Evolutionary conservation across 2,113 vertebrate species (phyloP).

Genomic region (Manacus vitellinus): DNA sequence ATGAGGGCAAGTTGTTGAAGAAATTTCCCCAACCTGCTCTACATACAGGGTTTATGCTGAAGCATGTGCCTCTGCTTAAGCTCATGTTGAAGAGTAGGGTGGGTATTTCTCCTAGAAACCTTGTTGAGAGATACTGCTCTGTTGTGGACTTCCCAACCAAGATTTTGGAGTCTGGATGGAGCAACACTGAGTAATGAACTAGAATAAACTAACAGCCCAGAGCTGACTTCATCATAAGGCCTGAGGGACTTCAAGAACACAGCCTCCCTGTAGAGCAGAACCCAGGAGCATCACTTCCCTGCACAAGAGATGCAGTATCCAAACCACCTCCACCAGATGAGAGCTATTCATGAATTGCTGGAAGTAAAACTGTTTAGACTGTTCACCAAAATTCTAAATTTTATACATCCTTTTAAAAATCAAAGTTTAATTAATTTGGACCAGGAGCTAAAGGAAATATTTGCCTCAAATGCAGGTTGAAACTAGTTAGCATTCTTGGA

Average conservation of each 20-base stretch:
- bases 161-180: neutral
- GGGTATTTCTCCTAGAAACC: neutral
- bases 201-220: neutral
- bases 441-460: neutral
- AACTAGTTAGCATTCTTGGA: neutral
- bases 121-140: neutral
- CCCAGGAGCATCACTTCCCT: neutral
- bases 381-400: neutral
- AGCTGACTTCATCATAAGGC: neutral
- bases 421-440: neutral
- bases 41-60: neutral
- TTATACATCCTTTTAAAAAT: neutral
- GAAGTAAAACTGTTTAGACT: neutral
- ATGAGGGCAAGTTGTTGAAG: neutral
- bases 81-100: neutral
- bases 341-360: neutral
- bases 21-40: neutral
- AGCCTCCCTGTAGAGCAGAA: neutral
- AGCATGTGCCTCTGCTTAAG: neutral
- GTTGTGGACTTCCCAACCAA: neutral
- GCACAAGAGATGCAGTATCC: neutral
- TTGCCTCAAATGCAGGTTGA: neutral
- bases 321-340: neutral
- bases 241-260: neutral
- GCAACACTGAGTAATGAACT: neutral